Percentiles rank a stretch among this genome's conserved stretches.
Evolutionary conservation across 1,140 invertebrate genomes (phyloP).

Genomic region (Galleria mellonella): DNA sequence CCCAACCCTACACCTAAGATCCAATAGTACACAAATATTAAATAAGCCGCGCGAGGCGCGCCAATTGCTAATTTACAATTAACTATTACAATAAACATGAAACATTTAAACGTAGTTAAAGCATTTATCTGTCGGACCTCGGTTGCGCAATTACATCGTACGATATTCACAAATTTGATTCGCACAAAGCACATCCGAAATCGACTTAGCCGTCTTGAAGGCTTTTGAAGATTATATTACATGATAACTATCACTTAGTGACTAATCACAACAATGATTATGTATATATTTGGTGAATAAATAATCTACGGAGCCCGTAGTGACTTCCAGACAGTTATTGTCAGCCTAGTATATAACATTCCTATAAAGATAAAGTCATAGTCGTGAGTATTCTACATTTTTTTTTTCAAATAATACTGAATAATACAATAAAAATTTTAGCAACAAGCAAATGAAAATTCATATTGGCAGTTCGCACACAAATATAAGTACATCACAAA

Average conservation of each 20-base stretch:
- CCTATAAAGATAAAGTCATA: background rate
- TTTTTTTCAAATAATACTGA: too few relatives aligned
- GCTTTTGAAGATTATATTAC: conserved; percentile 51
- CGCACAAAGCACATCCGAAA: conserved; percentile 21
- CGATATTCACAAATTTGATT: background rate
- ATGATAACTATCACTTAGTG: conserved; percentile 41
- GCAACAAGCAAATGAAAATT: background rate
- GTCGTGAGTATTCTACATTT: too few relatives aligned
- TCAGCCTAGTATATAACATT: background rate
- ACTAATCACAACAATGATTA: conserved; percentile 65
- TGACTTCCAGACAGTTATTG: background rate
- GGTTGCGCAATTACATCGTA: conserved; percentile 25
- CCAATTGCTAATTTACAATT: conserved; percentile 48
- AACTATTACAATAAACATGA: conserved; percentile 51
- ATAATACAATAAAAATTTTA: background rate
- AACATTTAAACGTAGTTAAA: conserved; percentile 70
- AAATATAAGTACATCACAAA: background rate
- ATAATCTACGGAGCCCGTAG: background rate
- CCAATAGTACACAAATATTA: conserved; percentile 32
- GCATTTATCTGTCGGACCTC: conserved; percentile 57
- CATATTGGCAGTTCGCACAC: background rate
- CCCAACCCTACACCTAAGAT: conserved; percentile 21
- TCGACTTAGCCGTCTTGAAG: conserved; percentile 63
- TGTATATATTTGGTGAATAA: conserved; percentile 25
- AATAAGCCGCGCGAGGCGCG: conserved; percentile 29